phyloP scores from a whole-genome alignment of 2,888 invertebrate species.

The Drosophila parthenogenetica region DNA sequence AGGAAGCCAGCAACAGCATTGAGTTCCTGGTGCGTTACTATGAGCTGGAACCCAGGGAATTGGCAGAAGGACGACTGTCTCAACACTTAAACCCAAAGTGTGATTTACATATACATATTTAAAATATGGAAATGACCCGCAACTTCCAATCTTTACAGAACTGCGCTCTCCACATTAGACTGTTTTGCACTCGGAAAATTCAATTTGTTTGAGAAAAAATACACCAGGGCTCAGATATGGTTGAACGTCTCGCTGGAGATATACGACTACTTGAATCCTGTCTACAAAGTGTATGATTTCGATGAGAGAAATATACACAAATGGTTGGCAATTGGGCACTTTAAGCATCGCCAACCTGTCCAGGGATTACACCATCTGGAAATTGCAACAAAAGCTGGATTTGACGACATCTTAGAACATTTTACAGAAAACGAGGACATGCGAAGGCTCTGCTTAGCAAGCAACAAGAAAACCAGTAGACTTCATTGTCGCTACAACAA shows the following conservation, averaged over 20 bases:
- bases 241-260: constrained; percentile 28
- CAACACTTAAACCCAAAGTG: not conserved
- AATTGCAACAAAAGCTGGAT: not conserved
- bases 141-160: not conserved
- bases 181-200: constrained; percentile 44
- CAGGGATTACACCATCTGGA: constrained; percentile 13
- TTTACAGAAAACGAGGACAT: not conserved
- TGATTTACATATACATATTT: not conserved
- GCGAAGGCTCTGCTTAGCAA: constrained; percentile 11
- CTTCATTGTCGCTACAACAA: constrained; percentile 50
- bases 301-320: not conserved
- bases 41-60: constrained; percentile 21
- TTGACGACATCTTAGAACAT: not conserved
- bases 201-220: constrained; percentile 2
- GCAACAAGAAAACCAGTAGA: constrained; percentile 2
- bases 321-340: constrained; percentile 5
- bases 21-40: constrained; percentile 30
- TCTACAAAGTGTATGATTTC: constrained; percentile 12
- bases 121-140: not conserved
- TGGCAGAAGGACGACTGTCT: constrained; percentile 32
- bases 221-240: constrained; percentile 32
- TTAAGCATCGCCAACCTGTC: constrained; percentile 4
- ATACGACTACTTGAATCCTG: not conserved
- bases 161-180: constrained; percentile 30
- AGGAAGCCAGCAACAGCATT: constrained; percentile 34